These are phyloP conservation scores for Gadus chalcogrammus DNA, from an alignment of 2,113 vertebrate genomes.

Conservation along the genomic window DNA sequence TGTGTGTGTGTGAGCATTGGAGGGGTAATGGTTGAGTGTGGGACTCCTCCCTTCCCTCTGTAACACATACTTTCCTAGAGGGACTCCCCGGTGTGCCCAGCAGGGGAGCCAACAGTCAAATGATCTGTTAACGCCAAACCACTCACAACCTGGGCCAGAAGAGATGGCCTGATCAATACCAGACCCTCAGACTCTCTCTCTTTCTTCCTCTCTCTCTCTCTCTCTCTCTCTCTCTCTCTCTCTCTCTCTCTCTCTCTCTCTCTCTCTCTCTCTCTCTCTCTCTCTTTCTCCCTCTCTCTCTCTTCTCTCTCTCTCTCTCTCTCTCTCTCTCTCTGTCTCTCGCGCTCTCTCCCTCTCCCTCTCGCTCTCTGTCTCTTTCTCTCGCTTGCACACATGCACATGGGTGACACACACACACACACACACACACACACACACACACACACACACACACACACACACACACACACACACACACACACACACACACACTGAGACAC, in stretches of 20 bases:
- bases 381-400: background rate
- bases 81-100: conserved; percentile 74
- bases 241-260: too few relatives aligned
- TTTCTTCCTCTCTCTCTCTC: too few relatives aligned
- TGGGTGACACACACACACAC: background rate
- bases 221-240: too few relatives aligned
- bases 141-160: conserved; percentile 66
- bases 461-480: background rate
- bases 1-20: conserved; percentile 31
- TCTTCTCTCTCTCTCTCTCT: too few relatives aligned
- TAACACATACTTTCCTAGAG: conserved; percentile 65
- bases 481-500: background rate
- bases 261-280: too few relatives aligned
- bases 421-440: too few relatives aligned
- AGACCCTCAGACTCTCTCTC: conserved; percentile 64
- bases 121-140: conserved; percentile 65
- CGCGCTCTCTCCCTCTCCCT: too few relatives aligned
- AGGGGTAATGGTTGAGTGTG: conserved; percentile 12
- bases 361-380: too few relatives aligned
- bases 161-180: conserved; percentile 79
- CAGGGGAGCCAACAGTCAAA: conserved; percentile 79
- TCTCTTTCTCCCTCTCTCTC: too few relatives aligned
- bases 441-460: background rate
- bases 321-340: too few relatives aligned
- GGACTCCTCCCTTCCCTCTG: conserved; percentile 51